Conservation (phyloP, 2,888 invertebrate species). For the Rhamphomyia laevipes region DNA sequence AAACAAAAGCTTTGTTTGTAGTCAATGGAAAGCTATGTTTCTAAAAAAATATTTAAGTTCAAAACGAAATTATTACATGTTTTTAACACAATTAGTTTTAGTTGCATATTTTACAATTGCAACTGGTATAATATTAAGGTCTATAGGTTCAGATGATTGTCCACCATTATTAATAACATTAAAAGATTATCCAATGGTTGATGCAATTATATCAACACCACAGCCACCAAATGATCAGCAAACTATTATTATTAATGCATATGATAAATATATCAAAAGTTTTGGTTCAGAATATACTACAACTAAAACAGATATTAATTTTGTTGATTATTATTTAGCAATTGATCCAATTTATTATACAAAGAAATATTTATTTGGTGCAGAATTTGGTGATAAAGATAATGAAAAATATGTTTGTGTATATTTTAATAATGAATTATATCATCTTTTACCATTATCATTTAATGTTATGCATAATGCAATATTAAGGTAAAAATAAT, state of each 20-base stretch:
- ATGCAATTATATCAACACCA: not conserved
- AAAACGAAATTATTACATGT: constrained; percentile 52
- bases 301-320: not conserved
- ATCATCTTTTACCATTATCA: constrained; percentile 52
- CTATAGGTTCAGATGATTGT: no score
- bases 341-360: constrained; percentile 31
- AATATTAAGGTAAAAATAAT: constrained; percentile 32
- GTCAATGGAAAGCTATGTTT: constrained; percentile 56
- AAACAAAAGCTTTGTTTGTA: no score
- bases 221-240: no score
- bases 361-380: constrained; percentile 41
- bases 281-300: not conserved
- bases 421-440: constrained; percentile 64
- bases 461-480: constrained; percentile 47
- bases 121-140: no score
- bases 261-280: not conserved
- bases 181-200: constrained; percentile 19
- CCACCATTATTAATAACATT: constrained; percentile 32
- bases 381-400: constrained; percentile 34
- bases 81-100: constrained; percentile 42
- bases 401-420: constrained; percentile 41
- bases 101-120: no score
- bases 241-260: not conserved
- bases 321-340: not conserved
- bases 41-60: constrained; percentile 52